Percentiles rank a stretch among this genome's conserved stretches.
These are phyloP conservation scores for Echiichthys vipera DNA, from an alignment of 2,797 vertebrate species.

Conservation along the genomic window DNA sequence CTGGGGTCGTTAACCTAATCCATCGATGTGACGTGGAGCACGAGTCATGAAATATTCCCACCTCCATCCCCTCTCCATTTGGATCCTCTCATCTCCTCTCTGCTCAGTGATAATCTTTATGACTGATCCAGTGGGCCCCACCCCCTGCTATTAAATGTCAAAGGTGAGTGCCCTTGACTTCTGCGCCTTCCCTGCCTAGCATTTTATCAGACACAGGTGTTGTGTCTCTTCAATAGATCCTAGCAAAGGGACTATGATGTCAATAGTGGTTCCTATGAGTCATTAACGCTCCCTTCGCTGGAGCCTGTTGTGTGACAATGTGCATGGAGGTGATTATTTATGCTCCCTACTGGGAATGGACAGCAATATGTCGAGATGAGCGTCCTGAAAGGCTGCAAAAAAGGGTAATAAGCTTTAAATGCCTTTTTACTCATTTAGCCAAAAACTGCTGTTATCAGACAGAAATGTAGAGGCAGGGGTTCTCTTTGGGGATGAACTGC, in stretches of 20 bases:
- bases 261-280: constrained; percentile 76
- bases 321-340: constrained; percentile 78
- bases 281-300: constrained; percentile 58
- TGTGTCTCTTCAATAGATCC: constrained; percentile 30
- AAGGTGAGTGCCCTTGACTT: constrained; percentile 69
- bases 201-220: constrained; percentile 34
- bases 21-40: constrained; percentile 45
- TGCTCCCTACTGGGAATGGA: constrained; percentile 62
- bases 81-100: constrained; percentile 45
- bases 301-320: constrained; percentile 57
- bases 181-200: constrained; percentile 17
- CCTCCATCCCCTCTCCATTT: constrained; percentile 1
- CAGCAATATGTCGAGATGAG: constrained; percentile 65
- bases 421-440: constrained; percentile 36
- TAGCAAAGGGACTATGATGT: constrained; percentile 66
- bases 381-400: constrained; percentile 54
- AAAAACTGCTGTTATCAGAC: constrained; percentile 42
- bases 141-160: constrained; percentile 64
- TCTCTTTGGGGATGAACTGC: background rate
- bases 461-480: constrained; percentile 3
- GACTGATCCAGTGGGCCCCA: constrained; percentile 45
- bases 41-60: constrained; percentile 19
- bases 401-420: constrained; percentile 67
- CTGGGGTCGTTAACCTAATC: constrained; percentile 56
- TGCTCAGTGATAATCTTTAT: constrained; percentile 49